phyloP scores from a whole-genome alignment of 2,888 invertebrate species.

The Petrophora chlorosata region DNA sequence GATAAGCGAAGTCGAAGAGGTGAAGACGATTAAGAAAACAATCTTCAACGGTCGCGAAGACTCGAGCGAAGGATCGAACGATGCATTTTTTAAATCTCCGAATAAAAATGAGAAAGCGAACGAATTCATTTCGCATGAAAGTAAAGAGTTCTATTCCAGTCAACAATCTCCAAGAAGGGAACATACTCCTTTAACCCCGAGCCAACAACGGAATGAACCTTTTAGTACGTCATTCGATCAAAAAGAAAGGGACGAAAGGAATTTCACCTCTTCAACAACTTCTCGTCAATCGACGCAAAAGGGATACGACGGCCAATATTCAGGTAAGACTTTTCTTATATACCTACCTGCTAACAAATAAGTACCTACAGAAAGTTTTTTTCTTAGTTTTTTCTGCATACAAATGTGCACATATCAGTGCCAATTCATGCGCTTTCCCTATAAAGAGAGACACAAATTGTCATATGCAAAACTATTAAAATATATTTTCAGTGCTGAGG shows the following conservation, averaged over 20 bases:
- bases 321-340: conserved; percentile 40
- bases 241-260: conserved; percentile 42
- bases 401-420: too few species aligned
- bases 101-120: conserved; percentile 29
- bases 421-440: conserved; percentile 3
- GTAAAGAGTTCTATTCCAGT: conserved; percentile 30
- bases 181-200: conserved; percentile 43
- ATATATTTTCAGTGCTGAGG: conserved; percentile 13
- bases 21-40: conserved; percentile 77
- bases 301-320: conserved; percentile 34
- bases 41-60: conserved; percentile 66
- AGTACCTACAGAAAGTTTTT: too few species aligned
- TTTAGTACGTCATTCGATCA: conserved; percentile 44
- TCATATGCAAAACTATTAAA: conserved; percentile 8
- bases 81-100: conserved; percentile 24
- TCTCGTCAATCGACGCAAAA: conserved; percentile 42
- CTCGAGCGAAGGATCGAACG: conserved; percentile 34
- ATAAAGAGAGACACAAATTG: conserved; percentile 9
- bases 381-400: too few species aligned
- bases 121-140: conserved; percentile 29
- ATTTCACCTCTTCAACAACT: conserved; percentile 36
- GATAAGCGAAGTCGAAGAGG: conserved; percentile 74
- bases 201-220: conserved; percentile 45
- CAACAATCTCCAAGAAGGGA: conserved; percentile 44
- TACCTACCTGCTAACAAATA: not conserved